Evolutionary conservation across 2,888 invertebrate genomes (phyloP).

Genomic region (Lepidocyrtoides sp.): DNA sequence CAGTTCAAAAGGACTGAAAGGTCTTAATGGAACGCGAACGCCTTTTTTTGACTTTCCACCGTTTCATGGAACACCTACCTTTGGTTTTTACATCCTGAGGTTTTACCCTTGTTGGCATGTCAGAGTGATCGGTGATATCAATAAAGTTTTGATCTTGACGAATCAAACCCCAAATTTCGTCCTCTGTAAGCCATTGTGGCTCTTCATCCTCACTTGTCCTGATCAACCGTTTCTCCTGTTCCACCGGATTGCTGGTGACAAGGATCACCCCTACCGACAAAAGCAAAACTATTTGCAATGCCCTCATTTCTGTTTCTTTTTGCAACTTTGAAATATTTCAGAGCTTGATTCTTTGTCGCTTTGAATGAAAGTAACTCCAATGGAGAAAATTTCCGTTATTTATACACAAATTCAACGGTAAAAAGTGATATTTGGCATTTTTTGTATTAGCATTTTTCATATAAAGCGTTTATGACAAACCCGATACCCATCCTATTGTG

Average conservation of each 20-base stretch:
- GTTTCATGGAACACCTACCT: too few relatives aligned
- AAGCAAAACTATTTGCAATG: conserved; percentile 46
- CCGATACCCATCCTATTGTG: too few relatives aligned
- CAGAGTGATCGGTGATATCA: conserved; percentile 53
- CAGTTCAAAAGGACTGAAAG: not conserved
- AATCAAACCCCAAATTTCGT: conserved; percentile 64
- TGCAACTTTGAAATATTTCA: not conserved
- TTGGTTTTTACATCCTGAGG: conserved; percentile 1
- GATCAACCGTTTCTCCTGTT: conserved; percentile 57
- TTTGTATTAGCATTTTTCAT: too few relatives aligned
- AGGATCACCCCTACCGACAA: conserved; percentile 43
- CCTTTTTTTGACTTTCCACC: not conserved
- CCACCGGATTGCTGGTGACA: conserved; percentile 8
- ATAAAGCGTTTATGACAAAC: too few relatives aligned
- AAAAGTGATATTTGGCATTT: too few relatives aligned
- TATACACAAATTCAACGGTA: too few relatives aligned
- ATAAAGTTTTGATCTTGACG: conserved; percentile 36
- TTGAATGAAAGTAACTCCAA: not conserved
- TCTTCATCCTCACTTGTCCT: conserved; percentile 51
- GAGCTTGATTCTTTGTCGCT: not conserved
- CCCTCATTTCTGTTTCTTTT: conserved; percentile 46
- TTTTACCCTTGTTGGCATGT: conserved; percentile 25
- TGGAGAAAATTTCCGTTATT: too few relatives aligned
- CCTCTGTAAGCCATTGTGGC: conserved; percentile 55
- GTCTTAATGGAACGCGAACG: not conserved